Percentiles rank a stretch among this genome's conserved stretches.
These are phyloP conservation scores for Ecdyonurus torrentis DNA, from an alignment of 2,888 invertebrate species.

Conservation along the genomic window DNA sequence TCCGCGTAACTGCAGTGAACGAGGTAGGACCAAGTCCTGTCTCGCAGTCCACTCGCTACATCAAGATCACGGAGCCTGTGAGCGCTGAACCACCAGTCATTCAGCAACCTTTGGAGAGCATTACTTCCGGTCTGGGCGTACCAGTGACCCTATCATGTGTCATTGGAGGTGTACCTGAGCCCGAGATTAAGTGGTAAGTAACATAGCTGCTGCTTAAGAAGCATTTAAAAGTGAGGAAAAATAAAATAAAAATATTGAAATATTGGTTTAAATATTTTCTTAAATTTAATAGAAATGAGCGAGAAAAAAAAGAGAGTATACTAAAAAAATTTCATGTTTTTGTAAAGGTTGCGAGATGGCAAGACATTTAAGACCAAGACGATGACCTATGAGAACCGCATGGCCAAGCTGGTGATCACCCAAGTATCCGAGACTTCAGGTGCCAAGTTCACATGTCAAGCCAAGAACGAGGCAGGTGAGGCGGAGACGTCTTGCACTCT, in stretches of 20 bases:
- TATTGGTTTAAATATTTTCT: background rate
- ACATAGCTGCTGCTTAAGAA: too few species aligned
- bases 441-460: slow-evolving; percentile 49
- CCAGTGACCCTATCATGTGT: slow-evolving; percentile 55
- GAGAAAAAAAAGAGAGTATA: too few species aligned
- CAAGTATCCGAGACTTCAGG: slow-evolving; percentile 40
- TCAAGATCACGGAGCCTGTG: slow-evolving; percentile 36
- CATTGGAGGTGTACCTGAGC: slow-evolving; percentile 57
- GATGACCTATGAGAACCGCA: slow-evolving; percentile 47
- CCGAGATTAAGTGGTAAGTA: slow-evolving; percentile 50
- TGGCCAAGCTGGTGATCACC: slow-evolving; percentile 45
- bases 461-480: slow-evolving; percentile 46
- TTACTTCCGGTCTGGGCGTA: slow-evolving; percentile 42
- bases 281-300: too few species aligned
- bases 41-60: slow-evolving; percentile 43
- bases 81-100: slow-evolving; percentile 44
- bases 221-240: background rate
- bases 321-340: slow-evolving; percentile 1
- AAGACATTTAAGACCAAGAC: slow-evolving; percentile 37
- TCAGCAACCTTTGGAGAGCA: slow-evolving; percentile 48
- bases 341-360: slow-evolving; percentile 40
- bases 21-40: slow-evolving; percentile 56
- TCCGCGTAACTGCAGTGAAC: slow-evolving; percentile 60
- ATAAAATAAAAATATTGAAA: background rate
- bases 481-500: slow-evolving; percentile 47